Evolutionary conservation across 2,888 invertebrate genomes (phyloP).

Genomic region (Sussaba pulchella): DNA sequence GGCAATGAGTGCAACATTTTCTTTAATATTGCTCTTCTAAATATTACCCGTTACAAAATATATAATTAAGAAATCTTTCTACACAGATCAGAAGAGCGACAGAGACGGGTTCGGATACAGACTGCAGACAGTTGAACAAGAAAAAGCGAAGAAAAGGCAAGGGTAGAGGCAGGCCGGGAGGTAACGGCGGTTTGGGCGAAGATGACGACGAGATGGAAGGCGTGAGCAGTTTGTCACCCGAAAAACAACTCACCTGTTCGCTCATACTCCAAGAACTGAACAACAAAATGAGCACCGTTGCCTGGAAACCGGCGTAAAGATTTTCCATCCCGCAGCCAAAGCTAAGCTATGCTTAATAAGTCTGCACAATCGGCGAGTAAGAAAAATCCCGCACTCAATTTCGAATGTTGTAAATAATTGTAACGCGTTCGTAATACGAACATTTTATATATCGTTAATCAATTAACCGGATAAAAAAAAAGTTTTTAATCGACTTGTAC

Average conservation of each 20-base stretch:
- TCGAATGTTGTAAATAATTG: slow-evolving; percentile 32
- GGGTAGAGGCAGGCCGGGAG: slow-evolving; percentile 80
- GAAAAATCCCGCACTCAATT: slow-evolving; percentile 4
- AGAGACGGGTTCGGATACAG: slow-evolving; percentile 81
- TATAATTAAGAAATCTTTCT: slow-evolving; percentile 2
- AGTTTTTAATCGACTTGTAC: too few relatives aligned
- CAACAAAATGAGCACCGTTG: slow-evolving; percentile 90
- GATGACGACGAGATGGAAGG: slow-evolving; percentile 86
- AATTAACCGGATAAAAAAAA: too few relatives aligned
- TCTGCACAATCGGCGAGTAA: background rate
- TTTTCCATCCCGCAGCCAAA: background rate
- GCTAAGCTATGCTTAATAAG: background rate
- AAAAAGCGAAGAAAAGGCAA: slow-evolving; percentile 82
- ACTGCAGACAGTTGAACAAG: slow-evolving; percentile 82
- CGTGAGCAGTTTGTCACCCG: slow-evolving; percentile 86
- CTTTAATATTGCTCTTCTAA: too few relatives aligned
- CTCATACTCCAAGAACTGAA: slow-evolving; percentile 92
- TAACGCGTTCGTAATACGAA: slow-evolving; percentile 26
- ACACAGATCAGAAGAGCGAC: slow-evolving; percentile 79
- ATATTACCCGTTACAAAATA: too few relatives aligned
- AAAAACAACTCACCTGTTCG: slow-evolving; percentile 90
- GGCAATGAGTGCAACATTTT: too few relatives aligned
- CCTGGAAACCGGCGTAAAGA: slow-evolving; percentile 87
- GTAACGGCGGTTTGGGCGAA: slow-evolving; percentile 85
- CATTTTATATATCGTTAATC: slow-evolving; percentile 17